Percentiles rank a stretch among this genome's conserved stretches.
Evolutionary conservation across 2,113 vertebrate genomes (phyloP).

Genomic region (Picathartes gymnocephalus): DNA sequence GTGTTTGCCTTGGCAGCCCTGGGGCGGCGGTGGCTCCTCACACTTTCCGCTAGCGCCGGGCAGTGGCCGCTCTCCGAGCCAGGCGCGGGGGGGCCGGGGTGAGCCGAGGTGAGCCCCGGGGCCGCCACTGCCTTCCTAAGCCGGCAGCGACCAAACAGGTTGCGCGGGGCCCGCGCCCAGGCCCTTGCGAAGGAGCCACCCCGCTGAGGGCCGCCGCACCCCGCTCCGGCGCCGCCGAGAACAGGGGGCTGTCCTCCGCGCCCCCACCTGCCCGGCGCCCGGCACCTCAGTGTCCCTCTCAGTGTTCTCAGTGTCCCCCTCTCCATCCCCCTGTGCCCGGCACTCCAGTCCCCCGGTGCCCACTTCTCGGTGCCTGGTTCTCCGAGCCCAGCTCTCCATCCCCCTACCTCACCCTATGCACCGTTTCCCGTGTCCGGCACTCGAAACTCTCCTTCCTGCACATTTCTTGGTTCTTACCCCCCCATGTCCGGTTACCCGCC

Average conservation of each 20-base stretch:
- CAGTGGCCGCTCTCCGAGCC: neutral
- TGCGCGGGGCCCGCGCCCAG: conserved; percentile 2
- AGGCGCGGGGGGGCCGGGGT: neutral
- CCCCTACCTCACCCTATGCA: neutral
- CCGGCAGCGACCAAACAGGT: conserved; percentile 31
- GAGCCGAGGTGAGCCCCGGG: neutral
- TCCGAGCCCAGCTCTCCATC: neutral
- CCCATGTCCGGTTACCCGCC: neutral
- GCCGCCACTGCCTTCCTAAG: neutral
- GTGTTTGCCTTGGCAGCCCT: conserved; percentile 13
- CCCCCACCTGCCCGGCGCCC: neutral
- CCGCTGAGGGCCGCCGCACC: neutral
- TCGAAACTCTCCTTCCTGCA: neutral
- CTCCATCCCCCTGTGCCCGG: neutral
- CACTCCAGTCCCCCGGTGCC: neutral
- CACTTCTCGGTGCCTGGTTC: neutral
- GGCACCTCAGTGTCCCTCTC: neutral
- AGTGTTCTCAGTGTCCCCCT: neutral
- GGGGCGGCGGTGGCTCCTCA: neutral
- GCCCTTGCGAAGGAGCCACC: neutral
- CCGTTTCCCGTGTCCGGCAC: neutral
- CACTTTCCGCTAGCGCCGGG: conserved; percentile 19
- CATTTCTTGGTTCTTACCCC: neutral
- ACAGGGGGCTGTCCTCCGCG: neutral
- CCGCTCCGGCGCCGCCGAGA: neutral